Base-by-base conservation (phyloP, 1,140 invertebrate species). In the Sycophaga agraensis region DNA sequence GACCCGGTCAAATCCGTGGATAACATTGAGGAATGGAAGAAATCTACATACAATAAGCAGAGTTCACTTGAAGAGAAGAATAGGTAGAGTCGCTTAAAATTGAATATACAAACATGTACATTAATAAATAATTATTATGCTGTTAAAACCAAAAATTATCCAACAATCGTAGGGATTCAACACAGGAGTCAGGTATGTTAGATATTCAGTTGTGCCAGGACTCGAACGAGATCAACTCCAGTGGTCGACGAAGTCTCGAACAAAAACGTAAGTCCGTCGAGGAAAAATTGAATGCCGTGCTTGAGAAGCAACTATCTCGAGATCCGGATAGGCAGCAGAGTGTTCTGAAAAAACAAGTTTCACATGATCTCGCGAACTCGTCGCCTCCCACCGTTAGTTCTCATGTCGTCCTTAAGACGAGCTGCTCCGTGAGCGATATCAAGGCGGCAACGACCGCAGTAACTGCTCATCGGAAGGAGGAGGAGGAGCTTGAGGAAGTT, bases 211-310 rank as follows among this genome's bases (percentile, higher is more conserved):
- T n/a, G n/a, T n/a, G n/a, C n/a, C n/a, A n/a, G n/a, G n/a, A n/a
- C n/a, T n/a, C n/a, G n/a, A n/a, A n/a, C n/a, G n/a, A n/a, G n/a
- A n/a, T n/a, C n/a, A n/a, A n/a, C n/a, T n/a, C n/a, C n/a, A 34
- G 57, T 4, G 70, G 53, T 43, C 67, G 59, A 0, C 75, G 74
- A 14, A 78, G 68, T 49, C 65, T 80, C 16, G 73, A 80, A 7
- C 70, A 77, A 12, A 82, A 80, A 31, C 73, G 78, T 7, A 76
- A 73, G 59, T 78, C 78, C 0, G 75, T 82, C 0, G 79, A 80
- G 53, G 77, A 80, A 1, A 80, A 80, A 57, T 45, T 82, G 0
- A 82, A 78, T n/a, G 78, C 78, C 5, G 74, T 82, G 7, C 68
- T 82, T 5, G 79, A 80, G 35, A 80, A 75, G 46, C 74, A 76